Conservation (phyloP, 2,888 invertebrate species). For the Mamestra brassicae region DNA sequence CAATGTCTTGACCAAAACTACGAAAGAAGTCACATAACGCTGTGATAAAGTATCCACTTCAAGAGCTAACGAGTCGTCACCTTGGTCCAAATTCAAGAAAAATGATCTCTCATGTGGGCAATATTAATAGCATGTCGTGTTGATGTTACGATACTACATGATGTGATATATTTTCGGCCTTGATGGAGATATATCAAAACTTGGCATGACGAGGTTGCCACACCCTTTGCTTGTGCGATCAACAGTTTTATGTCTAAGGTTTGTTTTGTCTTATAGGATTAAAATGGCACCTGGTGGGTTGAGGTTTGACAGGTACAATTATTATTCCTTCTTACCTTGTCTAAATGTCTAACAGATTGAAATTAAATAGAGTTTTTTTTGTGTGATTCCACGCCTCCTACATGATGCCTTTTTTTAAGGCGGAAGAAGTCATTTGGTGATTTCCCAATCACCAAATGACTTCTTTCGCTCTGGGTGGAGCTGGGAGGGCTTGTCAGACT, state of each 20-base stretch:
- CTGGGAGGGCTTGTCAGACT: too few relatives aligned
- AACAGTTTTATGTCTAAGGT: neutral
- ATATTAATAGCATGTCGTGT: conserved; percentile 74
- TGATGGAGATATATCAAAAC: conserved; percentile 46
- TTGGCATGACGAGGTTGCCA: conserved; percentile 29
- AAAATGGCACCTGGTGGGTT: conserved; percentile 2
- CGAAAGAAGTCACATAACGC: conserved; percentile 12
- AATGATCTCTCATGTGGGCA: conserved; percentile 68
- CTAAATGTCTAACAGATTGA: conserved; percentile 1
- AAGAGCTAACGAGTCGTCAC: conserved; percentile 61
- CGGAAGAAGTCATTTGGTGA: too few relatives aligned
- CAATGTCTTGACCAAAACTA: too few relatives aligned
- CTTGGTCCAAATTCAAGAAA: conserved; percentile 77
- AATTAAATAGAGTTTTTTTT: neutral
- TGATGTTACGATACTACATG: conserved; percentile 62
- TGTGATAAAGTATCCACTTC: conserved; percentile 54
- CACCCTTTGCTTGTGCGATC: conserved; percentile 27
- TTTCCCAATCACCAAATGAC: too few relatives aligned
- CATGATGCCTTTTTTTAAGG: too few relatives aligned
- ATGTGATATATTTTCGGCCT: conserved; percentile 55
- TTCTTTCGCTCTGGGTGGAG: too few relatives aligned
- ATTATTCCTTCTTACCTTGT: neutral
- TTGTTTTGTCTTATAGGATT: conserved; percentile 2
- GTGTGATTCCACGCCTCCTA: neutral
- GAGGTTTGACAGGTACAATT: conserved; percentile 7